Evolutionary conservation across 1,140 invertebrate genomes (phyloP), one percentile per base, ranked within the genome.

Genomic region (Colletes gigas): DNA sequence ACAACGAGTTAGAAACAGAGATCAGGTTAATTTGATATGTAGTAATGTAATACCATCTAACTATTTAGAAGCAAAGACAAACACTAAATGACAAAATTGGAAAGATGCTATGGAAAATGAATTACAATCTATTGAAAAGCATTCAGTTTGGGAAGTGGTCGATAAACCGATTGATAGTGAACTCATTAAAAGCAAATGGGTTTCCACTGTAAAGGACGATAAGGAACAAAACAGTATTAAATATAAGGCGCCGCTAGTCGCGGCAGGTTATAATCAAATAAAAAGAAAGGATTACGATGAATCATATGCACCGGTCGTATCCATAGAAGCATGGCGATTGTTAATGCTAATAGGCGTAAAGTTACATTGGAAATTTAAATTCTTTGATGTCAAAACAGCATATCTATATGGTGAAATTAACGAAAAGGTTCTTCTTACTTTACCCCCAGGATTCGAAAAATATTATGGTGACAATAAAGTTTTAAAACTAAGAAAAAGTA

Each of bases 171-270:
- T 21, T 5, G 12, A 55, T 0, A 6, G 0, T 1, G 75, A 63
- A 69, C 63, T 15, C 0, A 4, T 71, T 15, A 81, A 76, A 52
- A 76, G 79, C 10, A 81, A 81, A 15, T 81, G 67, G 66, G 41
- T 75, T 4, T 69, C 50, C 0, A 30, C 50, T 2, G 6, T n/a
- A 41, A 81, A 81, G 39, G 41, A 19, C 3, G n/a, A 30, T 39
- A 21, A 50, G 0, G 21, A n/a, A 5, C 17, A 41, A 39, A 41
- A 21, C 1, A 9, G 41, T 4, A n/a, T 70, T 0, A 75, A 17
- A 52, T 76, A 30, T 19, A 76, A 81, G 21, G 52, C 79, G 1
- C 30, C 59, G 15, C 19, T 81, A 30, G 72, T 81, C 0, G 67
- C 60, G 0, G 59, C 72, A 4, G 67, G 72, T 1, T 81, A 57